phyloP scores from a whole-genome alignment of 2,888 invertebrate genomes.

The Synergus itoensis region DNA sequence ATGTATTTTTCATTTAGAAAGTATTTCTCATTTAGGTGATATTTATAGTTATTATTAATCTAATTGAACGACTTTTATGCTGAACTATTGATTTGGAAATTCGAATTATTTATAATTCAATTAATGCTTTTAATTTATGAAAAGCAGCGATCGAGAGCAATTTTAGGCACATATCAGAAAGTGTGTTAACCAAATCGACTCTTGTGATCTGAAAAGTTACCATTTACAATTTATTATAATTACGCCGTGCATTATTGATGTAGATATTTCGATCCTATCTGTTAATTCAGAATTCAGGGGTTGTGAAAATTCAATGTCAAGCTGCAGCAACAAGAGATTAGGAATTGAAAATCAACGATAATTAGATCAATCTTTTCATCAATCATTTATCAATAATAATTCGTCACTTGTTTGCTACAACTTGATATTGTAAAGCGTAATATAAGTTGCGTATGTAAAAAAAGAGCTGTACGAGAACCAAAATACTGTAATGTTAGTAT shows the following conservation, averaged over 20 bases:
- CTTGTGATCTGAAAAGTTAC: slow-evolving; percentile 31
- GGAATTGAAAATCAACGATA: slow-evolving; percentile 4
- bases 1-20: slow-evolving; percentile 35
- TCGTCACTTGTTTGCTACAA: slow-evolving; percentile 45
- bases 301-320: slow-evolving; percentile 32
- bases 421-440: slow-evolving; percentile 48
- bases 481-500: slow-evolving; percentile 6
- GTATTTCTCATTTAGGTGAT: background rate
- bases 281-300: slow-evolving; percentile 31
- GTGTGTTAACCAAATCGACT: slow-evolving; percentile 27
- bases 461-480: slow-evolving; percentile 49
- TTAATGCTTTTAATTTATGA: slow-evolving; percentile 18
- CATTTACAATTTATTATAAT: slow-evolving; percentile 18
- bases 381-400: background rate
- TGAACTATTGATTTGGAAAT: background rate
- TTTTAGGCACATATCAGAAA: slow-evolving; percentile 31
- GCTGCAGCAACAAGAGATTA: slow-evolving; percentile 34
- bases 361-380: background rate
- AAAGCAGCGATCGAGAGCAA: slow-evolving; percentile 12
- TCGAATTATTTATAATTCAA: slow-evolving; percentile 44
- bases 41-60: background rate
- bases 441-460: slow-evolving; percentile 50
- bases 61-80: background rate
- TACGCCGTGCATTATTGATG: slow-evolving; percentile 36
- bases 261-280: background rate